phyloP scores from a whole-genome alignment of 2,888 invertebrate genomes.

The Drosophila subsilvestris region DNA sequence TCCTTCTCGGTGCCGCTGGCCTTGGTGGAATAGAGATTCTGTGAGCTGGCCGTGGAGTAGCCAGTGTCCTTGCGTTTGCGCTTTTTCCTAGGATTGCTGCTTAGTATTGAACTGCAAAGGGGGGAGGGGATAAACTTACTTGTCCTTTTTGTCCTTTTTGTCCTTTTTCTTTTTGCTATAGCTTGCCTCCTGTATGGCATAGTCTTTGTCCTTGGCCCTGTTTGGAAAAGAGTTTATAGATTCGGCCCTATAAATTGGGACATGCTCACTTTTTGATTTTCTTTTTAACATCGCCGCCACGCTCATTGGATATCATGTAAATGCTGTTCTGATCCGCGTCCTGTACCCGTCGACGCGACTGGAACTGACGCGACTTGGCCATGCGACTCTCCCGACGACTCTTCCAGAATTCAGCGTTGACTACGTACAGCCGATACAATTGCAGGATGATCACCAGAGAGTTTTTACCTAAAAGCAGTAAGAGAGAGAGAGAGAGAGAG shows the following conservation, averaged over 20 bases:
- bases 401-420: constrained; percentile 88
- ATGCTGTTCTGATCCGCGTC: constrained; percentile 84
- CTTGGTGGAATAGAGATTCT: constrained; percentile 84
- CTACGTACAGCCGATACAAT: constrained; percentile 92
- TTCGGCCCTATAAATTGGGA: neutral
- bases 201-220: constrained; percentile 79
- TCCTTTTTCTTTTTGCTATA: constrained; percentile 76
- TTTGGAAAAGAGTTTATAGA: neutral
- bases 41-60: constrained; percentile 88
- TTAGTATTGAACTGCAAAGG: neutral
- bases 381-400: constrained; percentile 81
- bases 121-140: neutral
- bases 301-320: constrained; percentile 85
- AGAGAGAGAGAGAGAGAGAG: too few relatives aligned
- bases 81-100: constrained; percentile 59
- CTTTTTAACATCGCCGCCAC: constrained; percentile 78
- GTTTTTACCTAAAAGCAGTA: constrained; percentile 86
- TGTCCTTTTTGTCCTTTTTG: constrained; percentile 81
- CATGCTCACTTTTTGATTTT: constrained; percentile 77
- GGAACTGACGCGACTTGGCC: constrained; percentile 72
- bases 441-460: constrained; percentile 94
- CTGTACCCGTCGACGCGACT: constrained; percentile 77
- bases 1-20: constrained; percentile 69
- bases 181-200: constrained; percentile 77
- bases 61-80: constrained; percentile 87